phyloP scores from a whole-genome alignment of 2,113 vertebrate species.

The Otolemur garnettii region DNA sequence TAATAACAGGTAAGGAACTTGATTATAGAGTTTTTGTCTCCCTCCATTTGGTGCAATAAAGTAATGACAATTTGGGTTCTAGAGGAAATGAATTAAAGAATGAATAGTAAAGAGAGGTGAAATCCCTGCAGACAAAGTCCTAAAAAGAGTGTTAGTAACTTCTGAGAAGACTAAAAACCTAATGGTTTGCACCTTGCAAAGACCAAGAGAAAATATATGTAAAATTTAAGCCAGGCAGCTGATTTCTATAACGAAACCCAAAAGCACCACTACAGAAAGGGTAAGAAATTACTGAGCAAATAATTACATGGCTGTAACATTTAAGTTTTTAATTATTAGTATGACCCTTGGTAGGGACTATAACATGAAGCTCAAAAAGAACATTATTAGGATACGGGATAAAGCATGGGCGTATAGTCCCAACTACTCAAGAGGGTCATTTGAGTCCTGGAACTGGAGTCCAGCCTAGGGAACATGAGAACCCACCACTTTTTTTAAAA shows the following conservation, averaged over 20 bases:
- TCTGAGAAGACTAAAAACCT: neutral
- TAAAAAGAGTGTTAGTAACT: neutral
- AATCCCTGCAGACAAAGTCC: neutral
- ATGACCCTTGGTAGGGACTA: neutral
- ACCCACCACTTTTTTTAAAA: too few relatives aligned
- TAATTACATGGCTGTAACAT: neutral
- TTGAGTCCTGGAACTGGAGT: too few relatives aligned
- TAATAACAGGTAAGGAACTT: fast-evolving
- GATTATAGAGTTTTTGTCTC: fast-evolving
- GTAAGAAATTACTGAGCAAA: neutral
- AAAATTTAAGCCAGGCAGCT: neutral
- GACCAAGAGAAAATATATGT: neutral
- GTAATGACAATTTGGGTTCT: neutral
- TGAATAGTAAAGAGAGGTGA: neutral
- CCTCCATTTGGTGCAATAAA: neutral
- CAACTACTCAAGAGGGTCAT: neutral
- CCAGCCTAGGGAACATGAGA: too few relatives aligned
- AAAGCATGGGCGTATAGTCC: neutral
- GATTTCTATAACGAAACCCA: neutral
- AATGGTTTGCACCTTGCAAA: too few relatives aligned
- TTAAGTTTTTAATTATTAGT: neutral
- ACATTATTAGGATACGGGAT: neutral
- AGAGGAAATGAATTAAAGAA: neutral
- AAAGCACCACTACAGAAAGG: neutral
- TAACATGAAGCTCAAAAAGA: neutral